Evolutionary conservation across 2,888 invertebrate genomes (phyloP).

Genomic region (Plutella xylostella): DNA sequence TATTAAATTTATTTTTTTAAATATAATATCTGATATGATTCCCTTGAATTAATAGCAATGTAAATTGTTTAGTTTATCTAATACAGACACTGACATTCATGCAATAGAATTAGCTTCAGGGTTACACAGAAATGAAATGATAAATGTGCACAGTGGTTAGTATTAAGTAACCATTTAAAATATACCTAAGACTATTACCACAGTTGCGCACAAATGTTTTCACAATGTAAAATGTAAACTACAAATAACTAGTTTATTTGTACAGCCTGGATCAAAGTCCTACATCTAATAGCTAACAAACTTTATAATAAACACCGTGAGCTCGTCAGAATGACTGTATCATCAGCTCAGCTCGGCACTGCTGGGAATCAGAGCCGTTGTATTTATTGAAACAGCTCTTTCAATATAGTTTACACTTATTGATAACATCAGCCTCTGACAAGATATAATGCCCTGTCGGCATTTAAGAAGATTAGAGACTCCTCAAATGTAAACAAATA

Average conservation of each 20-base stretch:
- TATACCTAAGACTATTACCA: constrained; percentile 52
- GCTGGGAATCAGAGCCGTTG: not conserved
- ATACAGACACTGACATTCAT: constrained; percentile 8
- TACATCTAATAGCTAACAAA: constrained; percentile 63
- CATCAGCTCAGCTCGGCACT: not conserved
- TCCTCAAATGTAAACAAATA: constrained; percentile 27
- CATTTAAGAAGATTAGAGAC: constrained; percentile 24
- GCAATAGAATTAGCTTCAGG: constrained; percentile 6
- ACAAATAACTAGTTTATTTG: constrained; percentile 61
- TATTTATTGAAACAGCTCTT: constrained; percentile 1
- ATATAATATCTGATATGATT: constrained; percentile 28
- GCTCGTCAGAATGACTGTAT: constrained; percentile 21
- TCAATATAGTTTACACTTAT: constrained; percentile 28
- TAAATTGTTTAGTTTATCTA: constrained; percentile 5
- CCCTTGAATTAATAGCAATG: constrained; percentile 11
- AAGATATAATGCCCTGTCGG: constrained; percentile 41
- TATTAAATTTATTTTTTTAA: constrained; percentile 23
- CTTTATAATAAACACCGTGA: constrained; percentile 49
- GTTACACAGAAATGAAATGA: constrained; percentile 6
- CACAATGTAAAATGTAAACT: constrained; percentile 62
- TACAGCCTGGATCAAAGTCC: constrained; percentile 63
- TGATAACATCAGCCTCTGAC: constrained; percentile 59
- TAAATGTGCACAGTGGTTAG: constrained; percentile 25
- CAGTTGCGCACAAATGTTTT: constrained; percentile 46
- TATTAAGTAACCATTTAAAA: constrained; percentile 40